phyloP scores from a whole-genome alignment of 2,797 vertebrate genomes.

The Takifugu ocellatus region DNA sequence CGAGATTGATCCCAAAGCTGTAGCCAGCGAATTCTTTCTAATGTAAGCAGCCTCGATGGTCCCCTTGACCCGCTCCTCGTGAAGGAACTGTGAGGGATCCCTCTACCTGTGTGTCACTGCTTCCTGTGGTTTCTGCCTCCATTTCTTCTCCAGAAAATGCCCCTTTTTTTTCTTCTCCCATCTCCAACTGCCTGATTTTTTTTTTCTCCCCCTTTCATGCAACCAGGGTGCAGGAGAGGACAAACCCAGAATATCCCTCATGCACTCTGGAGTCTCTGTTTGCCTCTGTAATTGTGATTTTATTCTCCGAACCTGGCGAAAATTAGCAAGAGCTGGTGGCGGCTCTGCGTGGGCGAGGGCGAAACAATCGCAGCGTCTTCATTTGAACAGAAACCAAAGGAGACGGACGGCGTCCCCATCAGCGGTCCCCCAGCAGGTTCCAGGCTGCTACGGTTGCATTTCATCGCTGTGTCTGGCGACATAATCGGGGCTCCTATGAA shows the following conservation, averaged over 20 bases:
- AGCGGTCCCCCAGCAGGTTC: slow-evolving; percentile 37
- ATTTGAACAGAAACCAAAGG: slow-evolving; percentile 69
- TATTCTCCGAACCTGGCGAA: slow-evolving; percentile 41
- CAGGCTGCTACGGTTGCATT: slow-evolving; percentile 37
- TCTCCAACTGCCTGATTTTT: no score
- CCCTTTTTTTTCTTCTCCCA: slow-evolving; percentile 21
- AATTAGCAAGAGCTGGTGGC: slow-evolving; percentile 56
- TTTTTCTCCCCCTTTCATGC: slow-evolving; percentile 7
- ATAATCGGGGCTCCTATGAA: slow-evolving; percentile 19
- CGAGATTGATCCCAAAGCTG: slow-evolving; percentile 21
- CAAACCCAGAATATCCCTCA: slow-evolving; percentile 23
- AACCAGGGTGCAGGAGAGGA: slow-evolving; percentile 15
- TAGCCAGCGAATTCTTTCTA: slow-evolving; percentile 33
- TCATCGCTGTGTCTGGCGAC: slow-evolving; percentile 34
- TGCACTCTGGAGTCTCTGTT: slow-evolving; percentile 46
- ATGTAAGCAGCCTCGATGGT: slow-evolving; percentile 37
- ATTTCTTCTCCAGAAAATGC: slow-evolving; percentile 24
- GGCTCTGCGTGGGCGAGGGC: slow-evolving; percentile 47
- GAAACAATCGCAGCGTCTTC: slow-evolving; percentile 31
- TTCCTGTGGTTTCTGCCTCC: slow-evolving; percentile 23
- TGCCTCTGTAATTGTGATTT: slow-evolving; percentile 35
- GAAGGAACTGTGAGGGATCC: slow-evolving; percentile 72
- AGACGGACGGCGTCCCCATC: slow-evolving; percentile 54
- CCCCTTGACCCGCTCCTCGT: slow-evolving; percentile 68
- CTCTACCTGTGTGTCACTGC: slow-evolving; percentile 23